Base-by-base conservation (phyloP, 2,797 vertebrate species). In the Cyprinella venusta region DNA sequence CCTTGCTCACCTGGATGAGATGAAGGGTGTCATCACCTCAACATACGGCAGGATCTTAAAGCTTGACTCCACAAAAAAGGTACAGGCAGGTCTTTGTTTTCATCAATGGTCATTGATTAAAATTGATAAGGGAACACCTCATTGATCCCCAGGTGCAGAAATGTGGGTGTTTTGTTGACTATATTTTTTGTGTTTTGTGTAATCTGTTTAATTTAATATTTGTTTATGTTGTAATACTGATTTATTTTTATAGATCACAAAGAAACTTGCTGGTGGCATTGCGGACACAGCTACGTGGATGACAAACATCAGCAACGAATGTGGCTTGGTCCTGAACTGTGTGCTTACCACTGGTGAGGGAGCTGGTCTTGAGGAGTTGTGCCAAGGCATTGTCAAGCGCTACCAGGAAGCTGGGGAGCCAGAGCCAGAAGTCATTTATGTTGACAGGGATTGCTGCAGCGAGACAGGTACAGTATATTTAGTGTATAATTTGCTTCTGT, bases 21-120 rank as follows among this genome's bases (percentile, higher is more conserved):
- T 85, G 54, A 88, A 84, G 19, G 84, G 68, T 42, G 81, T 87
- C 15, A 84, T 88, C 26, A 88, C 87, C 0, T 85, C 81, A 38
- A 84, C 83, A 6, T 87, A 81, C 79, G 81, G 81, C 36, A 83
- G 61, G 21, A 86, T 84, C 24, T 21, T 85, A 2, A 87, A 52
- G 16, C 54, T 81, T 45, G 40, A 81, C n/a, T 81, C 69, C 7
- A 81, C 74, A 13, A 83, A 71, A 56, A 79, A 84, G 67, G 76
- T 79, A 81, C 42, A 42, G 42, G 10, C 42, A 42, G 42, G 42
- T 42, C 42, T 42, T 42, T 42, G 10, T 42, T 42, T 42, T 42
- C 42, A 42, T 42, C 42, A 42, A 1, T 42, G 42, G 42, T 42
- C 10, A 42, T 42, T 42, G 42, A 42, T 42, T 42, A 42, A 42